Percentiles rank a stretch among this genome's conserved stretches.
Conservation (phyloP, 2,888 invertebrate genomes). For the Allacma fusca region DNA sequence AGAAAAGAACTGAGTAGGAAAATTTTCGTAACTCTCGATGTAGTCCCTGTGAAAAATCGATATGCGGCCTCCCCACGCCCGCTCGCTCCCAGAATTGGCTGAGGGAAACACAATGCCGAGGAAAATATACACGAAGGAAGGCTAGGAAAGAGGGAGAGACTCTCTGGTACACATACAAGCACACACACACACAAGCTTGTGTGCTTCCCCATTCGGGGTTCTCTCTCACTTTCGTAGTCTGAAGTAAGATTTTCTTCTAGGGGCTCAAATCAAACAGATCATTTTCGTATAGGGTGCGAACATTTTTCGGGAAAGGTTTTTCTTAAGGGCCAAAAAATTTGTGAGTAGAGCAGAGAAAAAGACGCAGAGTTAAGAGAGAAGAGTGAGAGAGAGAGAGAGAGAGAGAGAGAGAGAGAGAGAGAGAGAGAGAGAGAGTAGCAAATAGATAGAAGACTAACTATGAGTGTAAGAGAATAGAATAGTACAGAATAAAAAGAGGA, state of each 20-base stretch:
- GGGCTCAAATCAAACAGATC: constrained; percentile 49
- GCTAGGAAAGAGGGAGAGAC: constrained; percentile 9
- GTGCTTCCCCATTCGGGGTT: constrained; percentile 27
- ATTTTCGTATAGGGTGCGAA: constrained; percentile 54
- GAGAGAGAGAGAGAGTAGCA: constrained; percentile 9
- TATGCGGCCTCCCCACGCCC: constrained; percentile 50
- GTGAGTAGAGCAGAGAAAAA: constrained; percentile 63
- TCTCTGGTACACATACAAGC: too few species aligned
- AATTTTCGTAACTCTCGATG: constrained; percentile 48
- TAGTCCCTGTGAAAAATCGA: constrained; percentile 54
- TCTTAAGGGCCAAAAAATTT: constrained; percentile 48
- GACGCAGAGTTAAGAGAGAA: constrained; percentile 63
- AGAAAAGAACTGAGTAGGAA: constrained; percentile 46
- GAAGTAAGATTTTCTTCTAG: constrained; percentile 48
- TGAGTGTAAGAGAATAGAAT: constrained; percentile 29
- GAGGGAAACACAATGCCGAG: constrained; percentile 43
- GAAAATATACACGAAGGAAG: constrained; percentile 14
- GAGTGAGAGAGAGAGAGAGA: too few species aligned
- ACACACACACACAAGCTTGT: constrained; percentile 16
- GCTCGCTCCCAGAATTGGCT: constrained; percentile 46
- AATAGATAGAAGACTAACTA: constrained; percentile 22
- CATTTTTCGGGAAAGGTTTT: constrained; percentile 50
- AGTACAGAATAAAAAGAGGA: constrained; percentile 25
- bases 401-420: too few species aligned
- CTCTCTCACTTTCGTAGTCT: constrained; percentile 29